phyloP scores from a whole-genome alignment of 2,113 vertebrate species.

The Caretta caretta region DNA sequence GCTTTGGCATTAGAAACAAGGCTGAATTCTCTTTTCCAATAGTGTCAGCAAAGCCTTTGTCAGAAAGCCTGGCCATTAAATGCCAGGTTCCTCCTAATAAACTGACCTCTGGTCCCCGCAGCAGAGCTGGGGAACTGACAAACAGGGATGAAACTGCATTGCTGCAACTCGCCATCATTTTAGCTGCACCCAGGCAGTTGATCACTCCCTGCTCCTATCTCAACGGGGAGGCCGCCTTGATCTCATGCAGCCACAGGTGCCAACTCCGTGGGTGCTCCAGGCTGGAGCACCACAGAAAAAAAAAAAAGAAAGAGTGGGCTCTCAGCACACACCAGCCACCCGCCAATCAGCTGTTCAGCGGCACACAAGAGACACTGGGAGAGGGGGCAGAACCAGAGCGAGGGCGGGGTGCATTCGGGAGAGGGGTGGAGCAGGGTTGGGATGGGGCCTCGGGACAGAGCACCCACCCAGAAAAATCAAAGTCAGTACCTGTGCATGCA shows the following conservation, averaged over 20 bases:
- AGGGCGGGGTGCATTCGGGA: too few species aligned
- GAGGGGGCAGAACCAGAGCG: neutral
- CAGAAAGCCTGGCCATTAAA: neutral
- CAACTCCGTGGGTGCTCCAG: too few species aligned
- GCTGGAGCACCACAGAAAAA: too few species aligned
- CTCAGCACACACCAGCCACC: too few species aligned
- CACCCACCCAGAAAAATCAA: too few species aligned
- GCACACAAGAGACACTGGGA: too few species aligned
- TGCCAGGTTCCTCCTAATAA: neutral
- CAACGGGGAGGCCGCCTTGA: neutral
- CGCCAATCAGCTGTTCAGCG: too few species aligned
- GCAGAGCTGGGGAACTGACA: neutral
- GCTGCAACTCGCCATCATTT: neutral
- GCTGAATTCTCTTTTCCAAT: neutral
- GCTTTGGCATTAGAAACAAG: neutral
- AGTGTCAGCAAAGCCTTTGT: neutral
- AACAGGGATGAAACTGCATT: neutral
- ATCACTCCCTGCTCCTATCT: neutral
- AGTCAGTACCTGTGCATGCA: neutral
- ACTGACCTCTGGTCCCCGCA: neutral
- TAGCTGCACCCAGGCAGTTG: neutral
- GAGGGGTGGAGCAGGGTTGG: too few species aligned
- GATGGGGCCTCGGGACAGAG: too few species aligned
- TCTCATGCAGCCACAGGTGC: neutral
- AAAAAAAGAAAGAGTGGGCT: too few species aligned